Evolutionary conservation across 53 echinoderm and acorn worm genomes (phyloP).

Genomic region (Pentamera pediparva): DNA sequence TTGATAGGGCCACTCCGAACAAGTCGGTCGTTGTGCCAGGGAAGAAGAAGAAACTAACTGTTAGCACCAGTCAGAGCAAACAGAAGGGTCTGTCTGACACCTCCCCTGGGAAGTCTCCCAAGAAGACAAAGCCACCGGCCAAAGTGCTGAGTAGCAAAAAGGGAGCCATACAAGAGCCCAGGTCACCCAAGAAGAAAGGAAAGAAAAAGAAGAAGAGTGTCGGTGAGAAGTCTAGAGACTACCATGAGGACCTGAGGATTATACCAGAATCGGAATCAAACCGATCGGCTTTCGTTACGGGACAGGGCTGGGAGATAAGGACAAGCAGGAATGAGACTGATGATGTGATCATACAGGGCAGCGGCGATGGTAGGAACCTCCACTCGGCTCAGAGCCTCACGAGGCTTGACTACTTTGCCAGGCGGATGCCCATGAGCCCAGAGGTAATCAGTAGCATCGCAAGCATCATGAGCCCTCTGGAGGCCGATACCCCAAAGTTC

Average conservation of each 20-base stretch:
- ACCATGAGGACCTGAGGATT: slow-evolving; percentile 48
- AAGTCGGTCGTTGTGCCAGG: slow-evolving; percentile 8
- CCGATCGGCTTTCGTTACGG: slow-evolving; percentile 86
- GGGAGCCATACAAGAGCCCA: neutral
- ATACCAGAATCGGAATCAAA: slow-evolving; percentile 61
- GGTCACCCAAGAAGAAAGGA: slow-evolving; percentile 23
- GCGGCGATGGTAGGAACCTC: slow-evolving; percentile 28
- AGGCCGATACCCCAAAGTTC: slow-evolving; percentile 65
- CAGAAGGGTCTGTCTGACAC: too few relatives aligned
- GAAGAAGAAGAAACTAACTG: slow-evolving; percentile 34
- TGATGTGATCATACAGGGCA: slow-evolving; percentile 61
- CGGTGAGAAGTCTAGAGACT: neutral
- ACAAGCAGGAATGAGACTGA: slow-evolving; percentile 74
- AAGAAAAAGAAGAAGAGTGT: slow-evolving; percentile 34
- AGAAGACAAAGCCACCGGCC: neutral
- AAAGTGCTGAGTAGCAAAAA: neutral
- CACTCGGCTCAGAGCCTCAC: slow-evolving; percentile 73
- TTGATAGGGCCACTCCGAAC: too few relatives aligned
- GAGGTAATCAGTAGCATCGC: slow-evolving; percentile 67
- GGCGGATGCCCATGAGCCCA: slow-evolving; percentile 42
- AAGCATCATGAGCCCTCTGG: slow-evolving; percentile 76
- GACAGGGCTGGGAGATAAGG: slow-evolving; percentile 96
- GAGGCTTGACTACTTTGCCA: slow-evolving; percentile 55
- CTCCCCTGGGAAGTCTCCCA: slow-evolving; percentile 14
- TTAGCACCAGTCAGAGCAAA: too few relatives aligned